Evolutionary conservation across 2,797 vertebrate genomes (phyloP).

Genomic region (Hydrolagus colliei): DNA sequence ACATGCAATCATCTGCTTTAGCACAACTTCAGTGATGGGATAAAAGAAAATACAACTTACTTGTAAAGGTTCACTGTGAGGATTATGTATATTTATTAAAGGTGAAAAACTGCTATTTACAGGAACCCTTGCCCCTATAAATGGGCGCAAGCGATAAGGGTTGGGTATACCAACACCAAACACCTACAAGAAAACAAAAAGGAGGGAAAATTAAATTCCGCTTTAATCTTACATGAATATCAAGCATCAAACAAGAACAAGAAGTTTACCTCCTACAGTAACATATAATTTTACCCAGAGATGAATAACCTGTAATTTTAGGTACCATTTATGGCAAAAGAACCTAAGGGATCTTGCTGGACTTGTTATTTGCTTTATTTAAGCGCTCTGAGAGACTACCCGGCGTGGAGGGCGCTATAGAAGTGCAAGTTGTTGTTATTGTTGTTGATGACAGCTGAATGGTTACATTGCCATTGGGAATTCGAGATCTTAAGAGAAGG

Average conservation of each 20-base stretch:
- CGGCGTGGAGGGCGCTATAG: too few relatives aligned
- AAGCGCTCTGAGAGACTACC: too few relatives aligned
- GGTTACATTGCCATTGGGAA: too few relatives aligned
- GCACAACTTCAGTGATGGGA: constrained; percentile 6
- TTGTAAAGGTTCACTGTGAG: constrained; percentile 93
- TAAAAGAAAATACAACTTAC: constrained; percentile 50
- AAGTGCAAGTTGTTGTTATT: too few relatives aligned
- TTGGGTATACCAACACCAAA: constrained; percentile 96
- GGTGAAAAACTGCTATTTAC: constrained; percentile 98
- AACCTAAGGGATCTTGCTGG: too few relatives aligned
- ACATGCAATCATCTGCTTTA: not conserved
- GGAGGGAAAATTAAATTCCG: not conserved
- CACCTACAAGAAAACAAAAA: constrained; percentile 61
- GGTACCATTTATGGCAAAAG: too few relatives aligned
- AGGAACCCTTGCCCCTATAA: constrained; percentile 91
- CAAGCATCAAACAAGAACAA: not conserved
- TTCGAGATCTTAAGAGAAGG: too few relatives aligned
- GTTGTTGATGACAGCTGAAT: too few relatives aligned
- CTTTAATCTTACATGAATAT: not conserved
- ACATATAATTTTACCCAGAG: not conserved
- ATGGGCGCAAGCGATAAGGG: constrained; percentile 89
- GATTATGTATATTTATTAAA: constrained; percentile 95
- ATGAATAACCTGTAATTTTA: too few relatives aligned
- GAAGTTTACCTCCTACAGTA: not conserved
- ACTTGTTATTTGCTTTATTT: too few relatives aligned